These are phyloP conservation scores for Bombus superbus DNA, from an alignment of 1,140 invertebrate species.

Conservation along the genomic window DNA sequence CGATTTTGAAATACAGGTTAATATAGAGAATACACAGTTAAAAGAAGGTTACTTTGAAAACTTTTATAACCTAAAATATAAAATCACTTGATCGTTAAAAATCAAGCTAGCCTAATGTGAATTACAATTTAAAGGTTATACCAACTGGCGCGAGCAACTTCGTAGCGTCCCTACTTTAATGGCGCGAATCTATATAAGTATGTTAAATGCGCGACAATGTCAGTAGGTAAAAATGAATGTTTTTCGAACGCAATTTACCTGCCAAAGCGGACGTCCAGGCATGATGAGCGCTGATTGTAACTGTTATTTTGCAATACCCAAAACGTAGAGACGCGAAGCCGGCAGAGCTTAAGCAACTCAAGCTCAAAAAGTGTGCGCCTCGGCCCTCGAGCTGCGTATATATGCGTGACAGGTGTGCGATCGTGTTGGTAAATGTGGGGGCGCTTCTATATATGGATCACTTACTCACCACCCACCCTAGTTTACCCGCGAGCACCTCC, in stretches of 20 bases:
- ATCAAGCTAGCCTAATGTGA: background rate
- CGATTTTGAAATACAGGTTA: background rate
- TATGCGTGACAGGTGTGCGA: conserved; percentile 75
- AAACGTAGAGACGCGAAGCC: conserved; percentile 18
- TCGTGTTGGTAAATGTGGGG: conserved; percentile 74
- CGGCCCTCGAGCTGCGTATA: conserved; percentile 74
- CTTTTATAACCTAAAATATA: background rate
- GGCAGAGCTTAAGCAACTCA: conserved; percentile 61
- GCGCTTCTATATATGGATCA: conserved; percentile 79
- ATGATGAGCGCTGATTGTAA: conserved; percentile 57
- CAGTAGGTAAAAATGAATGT: background rate
- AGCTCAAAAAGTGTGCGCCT: conserved; percentile 77
- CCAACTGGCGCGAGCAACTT: background rate
- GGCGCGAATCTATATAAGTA: background rate
- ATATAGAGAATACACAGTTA: background rate
- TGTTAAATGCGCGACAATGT: no score
- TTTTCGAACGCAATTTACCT: conserved; percentile 66
- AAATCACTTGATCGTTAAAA: background rate
- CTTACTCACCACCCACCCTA: conserved; percentile 73
- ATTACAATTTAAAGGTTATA: background rate
- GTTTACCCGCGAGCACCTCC: conserved; percentile 15
- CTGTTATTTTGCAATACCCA: conserved; percentile 43
- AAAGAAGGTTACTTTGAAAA: background rate
- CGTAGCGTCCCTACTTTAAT: background rate
- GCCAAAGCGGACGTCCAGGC: conserved; percentile 80